Evolutionary conservation across 2,113 vertebrate species (phyloP), one percentile per base, ranked within the genome.

Genomic region (Excalfactoria chinensis): DNA sequence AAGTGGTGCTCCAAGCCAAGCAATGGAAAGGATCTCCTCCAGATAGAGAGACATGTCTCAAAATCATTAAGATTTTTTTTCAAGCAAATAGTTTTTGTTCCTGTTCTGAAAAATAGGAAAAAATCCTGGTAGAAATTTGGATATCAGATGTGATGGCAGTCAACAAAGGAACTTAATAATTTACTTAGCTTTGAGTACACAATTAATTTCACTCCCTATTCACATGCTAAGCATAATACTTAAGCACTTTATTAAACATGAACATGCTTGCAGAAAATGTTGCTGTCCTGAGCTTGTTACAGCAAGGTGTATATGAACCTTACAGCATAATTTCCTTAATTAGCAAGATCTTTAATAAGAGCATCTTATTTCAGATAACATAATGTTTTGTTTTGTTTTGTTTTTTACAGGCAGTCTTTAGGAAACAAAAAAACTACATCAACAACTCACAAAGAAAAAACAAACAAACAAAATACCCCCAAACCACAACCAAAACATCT

Each of bases 141-240:
- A 56, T 63, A 70, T 63, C 73, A 89, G 73, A 2, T 51, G n/a
- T 60, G 21, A 59, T 1, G 1, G 9, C 48, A 28, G 46, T 53
- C 44, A 76, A 67, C 20, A 44, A 70, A 69, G 43, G 22, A 69
- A 79, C 8, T 25, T 58, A 62, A 40, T 34, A 53, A 76, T 82
- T 76, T 93, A 5, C 70, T 95, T 81, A n/a, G 58, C 18, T 85
- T 95, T n/a, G 73, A 62, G 43, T 14, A 83, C 32, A 53, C 0
- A 1, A 55, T 79, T 90, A 84, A 30, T 85, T n/a, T 87, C 74
- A 77, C 15, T 56, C 44, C 66, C 93, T 88, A 74, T 86, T 94
- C 43, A 80, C 40, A 48, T 71, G 56, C 26, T 84, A 64, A 77
- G 81, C 35, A 21, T 63, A 76, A 76, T 76, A 66, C 30, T 84